Evolutionary conservation across 2,888 invertebrate species (phyloP).

Genomic region (Agriopis marginaria): DNA sequence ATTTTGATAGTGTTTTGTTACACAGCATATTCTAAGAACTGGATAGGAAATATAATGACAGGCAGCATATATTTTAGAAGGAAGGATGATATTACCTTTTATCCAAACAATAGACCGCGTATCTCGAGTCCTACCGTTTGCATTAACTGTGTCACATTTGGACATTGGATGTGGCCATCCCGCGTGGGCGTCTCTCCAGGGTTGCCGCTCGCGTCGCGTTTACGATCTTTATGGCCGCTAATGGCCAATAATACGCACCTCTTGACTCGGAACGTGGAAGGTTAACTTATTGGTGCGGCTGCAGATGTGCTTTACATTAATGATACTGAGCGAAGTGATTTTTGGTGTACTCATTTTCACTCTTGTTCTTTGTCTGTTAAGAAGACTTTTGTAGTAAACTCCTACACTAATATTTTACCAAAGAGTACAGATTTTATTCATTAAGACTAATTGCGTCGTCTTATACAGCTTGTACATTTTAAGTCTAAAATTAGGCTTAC

Average conservation of each 20-base stretch:
- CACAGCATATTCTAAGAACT: too few relatives aligned
- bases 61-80: background rate
- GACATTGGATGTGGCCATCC: slow-evolving; percentile 47
- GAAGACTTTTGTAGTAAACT: background rate
- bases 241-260: slow-evolving; percentile 70
- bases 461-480: background rate
- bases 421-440: background rate
- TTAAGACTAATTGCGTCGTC: background rate
- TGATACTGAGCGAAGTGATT: slow-evolving; percentile 41
- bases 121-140: slow-evolving; percentile 15
- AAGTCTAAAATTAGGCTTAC: background rate
- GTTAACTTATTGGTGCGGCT: slow-evolving; percentile 62
- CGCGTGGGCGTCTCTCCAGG: slow-evolving; percentile 54
- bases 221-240: slow-evolving; percentile 68
- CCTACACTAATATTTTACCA: background rate
- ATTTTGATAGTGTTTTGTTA: too few relatives aligned
- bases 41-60: background rate
- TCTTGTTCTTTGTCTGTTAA: background rate
- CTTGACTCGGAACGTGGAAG: slow-evolving; percentile 61
- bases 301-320: slow-evolving; percentile 40
- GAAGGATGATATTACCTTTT: slow-evolving; percentile 2
- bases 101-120: background rate
- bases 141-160: slow-evolving; percentile 43
- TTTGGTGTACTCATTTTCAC: slow-evolving; percentile 28
- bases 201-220: slow-evolving; percentile 56